Evolutionary conservation across 2,797 vertebrate genomes (phyloP).

Genomic region (Mormyrus proboscirostris): DNA sequence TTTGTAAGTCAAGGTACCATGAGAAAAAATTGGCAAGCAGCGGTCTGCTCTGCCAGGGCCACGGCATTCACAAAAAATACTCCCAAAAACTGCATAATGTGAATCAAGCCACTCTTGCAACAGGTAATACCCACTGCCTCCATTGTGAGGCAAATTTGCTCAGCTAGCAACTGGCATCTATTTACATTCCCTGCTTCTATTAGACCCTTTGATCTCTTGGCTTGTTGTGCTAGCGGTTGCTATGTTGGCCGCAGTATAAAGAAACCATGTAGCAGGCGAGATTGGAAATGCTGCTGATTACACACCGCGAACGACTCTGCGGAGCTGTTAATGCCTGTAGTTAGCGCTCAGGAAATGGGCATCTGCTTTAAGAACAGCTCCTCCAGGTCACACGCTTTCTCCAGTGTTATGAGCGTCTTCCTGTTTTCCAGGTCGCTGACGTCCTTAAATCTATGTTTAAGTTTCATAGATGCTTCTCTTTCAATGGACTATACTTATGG

Average conservation of each 20-base stretch:
- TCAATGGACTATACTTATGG: neutral
- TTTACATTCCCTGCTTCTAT: neutral
- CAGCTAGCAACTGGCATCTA: slow-evolving; percentile 30
- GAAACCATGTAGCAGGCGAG: neutral
- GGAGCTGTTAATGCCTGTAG: slow-evolving; percentile 24
- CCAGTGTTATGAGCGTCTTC: slow-evolving; percentile 13
- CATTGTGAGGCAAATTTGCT: slow-evolving; percentile 37
- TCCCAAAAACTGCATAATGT: neutral
- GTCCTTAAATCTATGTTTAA: slow-evolving; percentile 25
- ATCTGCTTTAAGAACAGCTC: neutral
- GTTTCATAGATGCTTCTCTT: slow-evolving; percentile 15
- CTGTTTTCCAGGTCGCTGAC: slow-evolving; percentile 30
- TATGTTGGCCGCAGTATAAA: neutral
- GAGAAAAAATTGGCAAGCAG: neutral
- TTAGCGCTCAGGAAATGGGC: neutral
- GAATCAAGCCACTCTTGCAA: neutral
- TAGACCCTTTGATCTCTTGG: neutral
- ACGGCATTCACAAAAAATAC: neutral
- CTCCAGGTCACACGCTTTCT: neutral
- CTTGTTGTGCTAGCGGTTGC: neutral
- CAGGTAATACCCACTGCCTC: slow-evolving; percentile 27
- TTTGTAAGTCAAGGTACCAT: neutral
- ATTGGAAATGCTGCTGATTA: slow-evolving; percentile 24
- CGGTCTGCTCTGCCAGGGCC: neutral
- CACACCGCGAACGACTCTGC: slow-evolving; percentile 14